Evolutionary conservation across 2,797 vertebrate genomes (phyloP).

Genomic region (Florisuga fusca): DNA sequence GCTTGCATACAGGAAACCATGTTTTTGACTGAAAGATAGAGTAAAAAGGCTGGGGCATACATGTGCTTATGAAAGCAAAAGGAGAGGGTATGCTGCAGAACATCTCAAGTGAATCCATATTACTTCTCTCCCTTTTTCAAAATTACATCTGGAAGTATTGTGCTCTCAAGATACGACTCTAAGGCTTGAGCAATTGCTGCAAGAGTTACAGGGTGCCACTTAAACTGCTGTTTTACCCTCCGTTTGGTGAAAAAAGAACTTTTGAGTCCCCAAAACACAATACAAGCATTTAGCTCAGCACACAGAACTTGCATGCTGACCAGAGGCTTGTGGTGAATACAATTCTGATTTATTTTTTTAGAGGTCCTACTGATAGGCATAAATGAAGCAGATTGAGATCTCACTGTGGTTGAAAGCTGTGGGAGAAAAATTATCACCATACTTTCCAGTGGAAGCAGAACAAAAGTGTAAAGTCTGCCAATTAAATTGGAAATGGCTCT

Average conservation of each 20-base stretch:
- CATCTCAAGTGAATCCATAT: not conserved
- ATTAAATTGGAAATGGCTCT: constrained; percentile 71
- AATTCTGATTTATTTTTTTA: not conserved
- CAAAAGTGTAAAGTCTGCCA: constrained; percentile 70
- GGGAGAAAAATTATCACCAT: constrained; percentile 60
- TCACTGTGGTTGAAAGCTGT: not conserved
- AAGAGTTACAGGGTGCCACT: not conserved
- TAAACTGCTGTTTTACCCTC: not conserved
- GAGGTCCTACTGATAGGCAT: not conserved
- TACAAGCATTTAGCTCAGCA: not conserved
- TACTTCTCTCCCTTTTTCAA: not conserved
- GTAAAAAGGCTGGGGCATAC: constrained; percentile 71
- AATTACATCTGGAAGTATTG: not conserved
- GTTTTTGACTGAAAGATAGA: constrained; percentile 48
- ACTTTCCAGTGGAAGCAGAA: constrained; percentile 68
- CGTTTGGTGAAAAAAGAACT: not conserved
- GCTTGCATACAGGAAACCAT: constrained; percentile 74
- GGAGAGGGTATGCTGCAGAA: not conserved
- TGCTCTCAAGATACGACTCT: not conserved
- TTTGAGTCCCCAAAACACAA: not conserved
- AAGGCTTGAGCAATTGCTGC: not conserved
- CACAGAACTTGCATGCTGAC: not conserved
- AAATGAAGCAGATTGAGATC: constrained; percentile 31
- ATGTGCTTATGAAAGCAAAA: constrained; percentile 16
- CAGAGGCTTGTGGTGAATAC: not conserved